A percentile compares a stretch with the other conserved stretches of the same genome.
Evolutionary conservation across 2,113 vertebrate species (phyloP).

Genomic region (Sapayoa aenigma): DNA sequence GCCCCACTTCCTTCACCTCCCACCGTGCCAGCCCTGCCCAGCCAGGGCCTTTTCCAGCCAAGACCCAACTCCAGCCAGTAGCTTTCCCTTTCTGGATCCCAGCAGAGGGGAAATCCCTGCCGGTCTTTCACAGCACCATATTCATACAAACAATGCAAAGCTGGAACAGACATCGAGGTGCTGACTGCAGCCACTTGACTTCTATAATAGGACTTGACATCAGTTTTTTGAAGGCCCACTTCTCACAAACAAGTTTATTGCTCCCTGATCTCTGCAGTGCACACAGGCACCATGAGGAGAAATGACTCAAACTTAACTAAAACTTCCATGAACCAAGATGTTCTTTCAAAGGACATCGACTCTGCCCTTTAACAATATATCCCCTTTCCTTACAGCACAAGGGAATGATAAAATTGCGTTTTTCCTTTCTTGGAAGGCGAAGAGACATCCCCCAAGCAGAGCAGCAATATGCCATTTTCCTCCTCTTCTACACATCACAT

Average conservation of each 20-base stretch:
- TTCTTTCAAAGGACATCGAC: background rate
- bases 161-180: background rate
- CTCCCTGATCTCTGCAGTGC: background rate
- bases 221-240: background rate
- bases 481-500: background rate
- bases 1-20: background rate
- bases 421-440: background rate
- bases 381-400: background rate
- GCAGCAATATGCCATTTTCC: background rate
- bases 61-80: background rate
- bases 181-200: background rate
- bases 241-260: background rate
- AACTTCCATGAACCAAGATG: background rate
- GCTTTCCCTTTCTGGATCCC: background rate
- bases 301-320: background rate
- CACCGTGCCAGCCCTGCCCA: background rate
- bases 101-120: background rate
- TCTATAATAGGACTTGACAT: slow-evolving; percentile 26
- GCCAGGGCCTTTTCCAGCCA: background rate
- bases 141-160: slow-evolving; percentile 27
- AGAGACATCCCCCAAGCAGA: background rate
- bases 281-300: background rate
- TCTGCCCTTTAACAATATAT: background rate
- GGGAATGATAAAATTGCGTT: background rate
- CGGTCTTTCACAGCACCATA: background rate